phyloP scores from a whole-genome alignment of 2,797 vertebrate genomes.

The Myotis myotis region DNA sequence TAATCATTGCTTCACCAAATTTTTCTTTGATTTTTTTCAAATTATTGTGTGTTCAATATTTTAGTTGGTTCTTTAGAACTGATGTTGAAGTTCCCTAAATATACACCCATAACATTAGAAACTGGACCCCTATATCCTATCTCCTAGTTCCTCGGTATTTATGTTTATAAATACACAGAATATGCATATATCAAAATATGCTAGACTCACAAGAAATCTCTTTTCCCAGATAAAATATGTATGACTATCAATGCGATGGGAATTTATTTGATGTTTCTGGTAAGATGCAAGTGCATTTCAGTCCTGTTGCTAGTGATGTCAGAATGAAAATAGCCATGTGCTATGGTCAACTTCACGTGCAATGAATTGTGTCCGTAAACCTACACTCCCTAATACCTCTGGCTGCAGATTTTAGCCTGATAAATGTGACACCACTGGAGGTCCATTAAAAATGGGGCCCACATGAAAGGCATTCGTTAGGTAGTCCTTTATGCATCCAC shows the following conservation, averaged over 20 bases:
- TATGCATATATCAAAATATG: neutral
- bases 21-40: slow-evolving; percentile 35
- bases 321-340: slow-evolving; percentile 57
- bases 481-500: neutral
- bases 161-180: neutral
- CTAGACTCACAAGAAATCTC: neutral
- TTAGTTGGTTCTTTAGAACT: slow-evolving; percentile 8
- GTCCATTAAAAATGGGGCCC: slow-evolving; percentile 50
- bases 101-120: neutral
- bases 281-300: slow-evolving; percentile 25
- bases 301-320: neutral
- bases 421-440: slow-evolving; percentile 65
- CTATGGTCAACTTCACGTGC: slow-evolving; percentile 63
- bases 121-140: neutral
- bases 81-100: neutral
- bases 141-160: neutral
- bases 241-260: neutral
- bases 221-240: neutral
- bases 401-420: slow-evolving; percentile 62
- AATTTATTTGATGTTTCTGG: slow-evolving; percentile 12
- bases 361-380: slow-evolving; percentile 64
- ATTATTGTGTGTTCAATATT: neutral
- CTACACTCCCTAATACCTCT: slow-evolving; percentile 63
- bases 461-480: neutral
- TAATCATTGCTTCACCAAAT: neutral